Evolutionary conservation across 2,888 invertebrate genomes (phyloP).

Genomic region (Xanthia togata): DNA sequence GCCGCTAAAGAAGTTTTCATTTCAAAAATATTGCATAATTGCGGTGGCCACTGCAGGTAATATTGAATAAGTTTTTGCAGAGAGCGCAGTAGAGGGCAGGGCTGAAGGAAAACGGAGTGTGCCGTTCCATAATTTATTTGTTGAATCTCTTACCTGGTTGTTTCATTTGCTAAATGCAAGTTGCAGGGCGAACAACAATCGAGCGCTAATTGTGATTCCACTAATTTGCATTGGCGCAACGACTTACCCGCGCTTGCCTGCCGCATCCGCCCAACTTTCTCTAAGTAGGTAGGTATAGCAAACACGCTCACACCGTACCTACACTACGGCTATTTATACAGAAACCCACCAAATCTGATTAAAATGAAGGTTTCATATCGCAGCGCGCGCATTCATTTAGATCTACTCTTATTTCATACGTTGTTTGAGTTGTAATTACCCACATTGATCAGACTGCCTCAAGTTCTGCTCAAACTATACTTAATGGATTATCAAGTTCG

Average conservation of each 20-base stretch:
- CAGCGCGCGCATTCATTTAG: constrained; percentile 36
- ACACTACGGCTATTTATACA: constrained; percentile 31
- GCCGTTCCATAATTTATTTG: constrained; percentile 80
- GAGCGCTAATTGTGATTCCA: constrained; percentile 87
- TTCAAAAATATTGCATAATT: constrained; percentile 47
- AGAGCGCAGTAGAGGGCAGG: constrained; percentile 64
- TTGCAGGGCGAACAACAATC: constrained; percentile 83
- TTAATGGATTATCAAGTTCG: constrained; percentile 50
- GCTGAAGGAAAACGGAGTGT: constrained; percentile 72
- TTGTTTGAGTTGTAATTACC: constrained; percentile 39
- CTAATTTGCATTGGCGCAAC: constrained; percentile 84
- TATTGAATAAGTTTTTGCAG: constrained; percentile 65
- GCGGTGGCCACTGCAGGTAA: constrained; percentile 47
- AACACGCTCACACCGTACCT: constrained; percentile 44
- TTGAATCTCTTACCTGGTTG: constrained; percentile 81
- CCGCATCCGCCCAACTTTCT: constrained; percentile 70
- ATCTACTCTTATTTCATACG: constrained; percentile 27
- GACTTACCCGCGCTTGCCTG: constrained; percentile 72
- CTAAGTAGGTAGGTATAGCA: constrained; percentile 53
- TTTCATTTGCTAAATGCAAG: constrained; percentile 85
- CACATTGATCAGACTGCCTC: constrained; percentile 32
- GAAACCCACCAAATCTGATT: constrained; percentile 52
- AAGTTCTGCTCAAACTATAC: constrained; percentile 39
- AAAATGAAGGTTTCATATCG: constrained; percentile 50
- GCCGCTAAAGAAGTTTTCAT: too few species aligned